Conservation (phyloP, 2,113 vertebrate species). For the Oncorhynchus keta region DNA sequence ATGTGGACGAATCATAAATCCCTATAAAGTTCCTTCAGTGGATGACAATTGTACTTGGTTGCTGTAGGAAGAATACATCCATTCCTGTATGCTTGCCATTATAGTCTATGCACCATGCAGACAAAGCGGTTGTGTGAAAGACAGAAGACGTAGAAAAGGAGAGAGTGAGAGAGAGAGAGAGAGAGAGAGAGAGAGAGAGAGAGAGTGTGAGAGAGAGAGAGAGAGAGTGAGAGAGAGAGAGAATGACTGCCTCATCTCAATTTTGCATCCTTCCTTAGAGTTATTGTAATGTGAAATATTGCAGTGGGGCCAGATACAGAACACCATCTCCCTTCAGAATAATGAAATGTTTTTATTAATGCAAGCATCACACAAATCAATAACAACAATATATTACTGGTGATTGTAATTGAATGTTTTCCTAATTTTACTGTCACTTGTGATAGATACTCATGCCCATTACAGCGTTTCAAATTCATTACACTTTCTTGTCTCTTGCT, state of each 20-base stretch:
- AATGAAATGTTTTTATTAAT: slow-evolving; percentile 82
- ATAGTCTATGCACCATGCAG: too few relatives aligned
- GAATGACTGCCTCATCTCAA: background rate
- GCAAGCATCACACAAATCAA: slow-evolving; percentile 79
- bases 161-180: background rate
- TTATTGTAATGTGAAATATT: slow-evolving; percentile 39
- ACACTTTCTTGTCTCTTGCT: slow-evolving; percentile 60
- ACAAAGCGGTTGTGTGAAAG: too few relatives aligned
- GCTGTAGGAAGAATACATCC: too few relatives aligned
- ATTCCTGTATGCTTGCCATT: too few relatives aligned
- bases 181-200: background rate
- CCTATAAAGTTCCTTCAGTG: too few relatives aligned
- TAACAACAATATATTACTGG: slow-evolving; percentile 81
- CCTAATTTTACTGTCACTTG: slow-evolving; percentile 83
- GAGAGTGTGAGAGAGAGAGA: background rate
- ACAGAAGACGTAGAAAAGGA: background rate
- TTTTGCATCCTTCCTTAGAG: slow-evolving; percentile 1
- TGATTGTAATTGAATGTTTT: slow-evolving; percentile 85
- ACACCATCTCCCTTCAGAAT: slow-evolving; percentile 57
- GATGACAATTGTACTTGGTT: too few relatives aligned
- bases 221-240: slow-evolving; percentile 14
- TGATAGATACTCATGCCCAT: slow-evolving; percentile 85
- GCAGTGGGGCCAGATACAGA: slow-evolving; percentile 34
- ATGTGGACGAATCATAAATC: too few relatives aligned
- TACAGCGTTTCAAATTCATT: slow-evolving; percentile 84